phyloP scores from a whole-genome alignment of 1,140 invertebrate species.

The Drosophila melanogaster region Release_6_plus_ISO1_MT NT_037436.4:14937501-14938000 shows the following conservation, averaged over 20 bases:
- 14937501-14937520: constrained; percentile 6
- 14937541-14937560: neutral
- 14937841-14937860: constrained; percentile 7
- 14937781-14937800: constrained; percentile 38
- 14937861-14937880: constrained; percentile 42
- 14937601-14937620: too few species aligned
- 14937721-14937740: constrained; percentile 38
- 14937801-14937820: neutral
- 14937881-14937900: constrained; percentile 24
- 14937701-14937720: constrained; percentile 40
- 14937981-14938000: constrained; percentile 75
- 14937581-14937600: too few species aligned
- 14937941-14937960: constrained; percentile 66
- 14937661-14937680: constrained; percentile 33
- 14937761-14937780: constrained; percentile 42
- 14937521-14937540: neutral
- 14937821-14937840: constrained; percentile 24
- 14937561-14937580: neutral
- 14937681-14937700: constrained; percentile 55
- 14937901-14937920: constrained; percentile 38
- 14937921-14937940: constrained; percentile 61
- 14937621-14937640: too few species aligned
- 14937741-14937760: constrained; percentile 40
- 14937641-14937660: constrained; percentile 4
- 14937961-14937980: constrained; percentile 66